phyloP scores from a whole-genome alignment of 2,888 invertebrate genomes.

The Ennomos erosarius region DNA sequence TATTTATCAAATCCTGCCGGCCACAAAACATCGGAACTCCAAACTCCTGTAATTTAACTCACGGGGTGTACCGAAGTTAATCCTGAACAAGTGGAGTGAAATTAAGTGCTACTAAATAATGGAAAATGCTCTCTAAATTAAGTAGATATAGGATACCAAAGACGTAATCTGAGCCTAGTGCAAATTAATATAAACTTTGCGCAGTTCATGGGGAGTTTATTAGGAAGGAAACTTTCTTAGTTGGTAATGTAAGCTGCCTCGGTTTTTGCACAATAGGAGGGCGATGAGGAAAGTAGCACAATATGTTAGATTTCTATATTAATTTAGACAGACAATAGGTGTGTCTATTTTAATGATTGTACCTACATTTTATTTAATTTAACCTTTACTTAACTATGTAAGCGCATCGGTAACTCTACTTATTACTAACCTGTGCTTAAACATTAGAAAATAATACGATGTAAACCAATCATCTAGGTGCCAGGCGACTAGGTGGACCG shows the following conservation, averaged over 20 bases:
- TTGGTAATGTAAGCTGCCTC: slow-evolving; percentile 24
- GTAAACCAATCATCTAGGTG: no score
- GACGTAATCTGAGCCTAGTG: slow-evolving; percentile 38
- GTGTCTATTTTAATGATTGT: background rate
- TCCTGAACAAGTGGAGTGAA: slow-evolving; percentile 44
- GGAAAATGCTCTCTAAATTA: slow-evolving; percentile 43
- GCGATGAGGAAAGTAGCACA: slow-evolving; percentile 7
- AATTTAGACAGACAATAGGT: background rate
- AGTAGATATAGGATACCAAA: slow-evolving; percentile 39
- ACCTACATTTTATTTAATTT: no score
- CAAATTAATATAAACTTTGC: slow-evolving; percentile 37
- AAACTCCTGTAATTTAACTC: slow-evolving; percentile 44
- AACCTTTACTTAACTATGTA: no score
- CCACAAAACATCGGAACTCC: slow-evolving; percentile 39
- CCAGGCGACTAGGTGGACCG: no score
- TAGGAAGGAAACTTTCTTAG: slow-evolving; percentile 32
- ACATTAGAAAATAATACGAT: no score
- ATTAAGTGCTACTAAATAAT: slow-evolving; percentile 46
- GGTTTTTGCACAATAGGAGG: slow-evolving; percentile 22
- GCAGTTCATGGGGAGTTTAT: slow-evolving; percentile 35
- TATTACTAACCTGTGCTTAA: no score
- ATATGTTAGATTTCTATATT: background rate
- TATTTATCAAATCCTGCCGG: slow-evolving; percentile 41
- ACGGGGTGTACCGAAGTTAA: slow-evolving; percentile 42
- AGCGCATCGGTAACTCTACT: no score